Percentiles rank a stretch among this genome's conserved stretches.
Conservation (phyloP, 2,797 vertebrate genomes). For the Myiothlypis coronata region DNA sequence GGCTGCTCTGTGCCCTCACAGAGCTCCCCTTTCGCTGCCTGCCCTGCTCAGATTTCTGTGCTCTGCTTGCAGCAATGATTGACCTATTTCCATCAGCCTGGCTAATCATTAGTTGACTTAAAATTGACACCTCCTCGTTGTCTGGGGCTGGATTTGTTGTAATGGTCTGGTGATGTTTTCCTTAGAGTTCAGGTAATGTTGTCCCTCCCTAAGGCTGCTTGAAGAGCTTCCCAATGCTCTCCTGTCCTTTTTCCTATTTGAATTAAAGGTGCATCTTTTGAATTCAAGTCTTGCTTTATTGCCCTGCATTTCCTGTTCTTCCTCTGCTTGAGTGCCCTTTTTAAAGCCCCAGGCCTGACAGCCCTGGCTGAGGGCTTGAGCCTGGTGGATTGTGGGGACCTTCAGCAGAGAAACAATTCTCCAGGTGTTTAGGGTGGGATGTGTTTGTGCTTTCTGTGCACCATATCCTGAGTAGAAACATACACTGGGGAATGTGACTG, state of each 20-base stretch:
- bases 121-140: constrained; percentile 20
- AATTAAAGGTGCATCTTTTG: background rate
- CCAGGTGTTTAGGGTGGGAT: background rate
- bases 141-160: background rate
- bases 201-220: background rate
- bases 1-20: background rate
- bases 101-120: constrained; percentile 55
- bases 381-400: background rate
- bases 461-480: background rate
- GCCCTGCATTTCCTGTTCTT: background rate
- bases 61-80: constrained; percentile 61
- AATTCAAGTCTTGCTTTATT: background rate
- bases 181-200: background rate
- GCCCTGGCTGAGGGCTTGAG: background rate
- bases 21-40: background rate
- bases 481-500: background rate
- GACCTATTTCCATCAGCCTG: constrained; percentile 54
- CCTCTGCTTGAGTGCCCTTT: background rate
- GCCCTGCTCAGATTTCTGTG: constrained; percentile 49
- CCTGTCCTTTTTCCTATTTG: background rate
- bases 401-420: background rate
- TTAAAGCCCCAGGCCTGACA: background rate
- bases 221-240: background rate
- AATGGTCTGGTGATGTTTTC: background rate
- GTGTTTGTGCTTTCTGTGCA: background rate